Evolutionary conservation across 2,797 vertebrate genomes (phyloP).

Genomic region (Pseudomugil gertrudae): DNA sequence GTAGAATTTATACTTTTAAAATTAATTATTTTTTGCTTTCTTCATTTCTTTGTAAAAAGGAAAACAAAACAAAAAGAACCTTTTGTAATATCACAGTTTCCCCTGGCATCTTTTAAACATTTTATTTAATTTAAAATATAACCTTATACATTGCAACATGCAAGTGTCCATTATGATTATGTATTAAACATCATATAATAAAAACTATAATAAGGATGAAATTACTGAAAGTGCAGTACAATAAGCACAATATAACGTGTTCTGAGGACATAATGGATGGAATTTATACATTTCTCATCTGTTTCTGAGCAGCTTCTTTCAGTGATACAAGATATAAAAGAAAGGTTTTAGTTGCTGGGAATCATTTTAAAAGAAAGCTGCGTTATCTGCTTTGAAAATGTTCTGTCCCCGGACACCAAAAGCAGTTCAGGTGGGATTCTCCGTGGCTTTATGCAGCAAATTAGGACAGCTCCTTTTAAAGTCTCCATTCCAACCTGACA

Average conservation of each 20-base stretch:
- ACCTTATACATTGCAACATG: neutral
- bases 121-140: too few species aligned
- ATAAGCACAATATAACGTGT: neutral
- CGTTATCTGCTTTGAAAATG: slow-evolving; percentile 5
- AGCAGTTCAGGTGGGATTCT: slow-evolving; percentile 25
- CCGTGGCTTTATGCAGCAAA: slow-evolving; percentile 41
- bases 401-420: neutral
- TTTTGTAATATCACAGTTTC: too few species aligned
- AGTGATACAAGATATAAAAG: slow-evolving; percentile 23
- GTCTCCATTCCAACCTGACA: slow-evolving; percentile 79
- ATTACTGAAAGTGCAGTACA: neutral
- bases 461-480: slow-evolving; percentile 64
- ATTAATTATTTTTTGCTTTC: too few species aligned
- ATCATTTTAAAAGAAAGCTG: slow-evolving; percentile 1
- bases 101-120: too few species aligned
- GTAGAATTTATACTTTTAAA: neutral
- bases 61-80: too few species aligned
- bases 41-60: too few species aligned
- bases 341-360: slow-evolving; percentile 20
- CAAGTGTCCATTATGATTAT: neutral
- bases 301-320: slow-evolving; percentile 26
- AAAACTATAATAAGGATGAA: neutral
- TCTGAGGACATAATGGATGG: slow-evolving; percentile 11
- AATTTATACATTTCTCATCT: slow-evolving; percentile 38
- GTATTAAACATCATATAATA: neutral